Evolutionary conservation across 2,113 vertebrate species (phyloP).

Genomic region (Podarcis muralis): DNA sequence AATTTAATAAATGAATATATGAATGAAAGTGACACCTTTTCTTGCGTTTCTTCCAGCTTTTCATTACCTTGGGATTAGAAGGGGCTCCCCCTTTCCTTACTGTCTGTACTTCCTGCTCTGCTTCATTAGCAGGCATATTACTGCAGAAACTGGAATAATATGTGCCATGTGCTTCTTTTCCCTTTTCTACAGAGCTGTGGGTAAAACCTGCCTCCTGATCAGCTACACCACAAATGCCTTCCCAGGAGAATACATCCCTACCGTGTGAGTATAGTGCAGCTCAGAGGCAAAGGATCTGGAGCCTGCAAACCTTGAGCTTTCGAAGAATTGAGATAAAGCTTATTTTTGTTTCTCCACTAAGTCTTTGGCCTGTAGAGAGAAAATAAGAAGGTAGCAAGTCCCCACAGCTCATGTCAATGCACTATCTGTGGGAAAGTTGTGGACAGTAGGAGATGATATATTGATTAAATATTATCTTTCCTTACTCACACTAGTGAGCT

Average conservation of each 20-base stretch:
- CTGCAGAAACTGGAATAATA: neutral
- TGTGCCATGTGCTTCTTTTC: neutral
- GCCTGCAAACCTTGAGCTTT: neutral
- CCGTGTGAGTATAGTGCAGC: conserved; percentile 86
- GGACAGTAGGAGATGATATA: too few relatives aligned
- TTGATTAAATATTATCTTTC: too few relatives aligned
- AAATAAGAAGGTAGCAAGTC: neutral
- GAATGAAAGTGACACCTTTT: neutral
- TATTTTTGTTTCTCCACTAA: neutral
- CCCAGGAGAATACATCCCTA: conserved; percentile 97
- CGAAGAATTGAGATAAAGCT: neutral
- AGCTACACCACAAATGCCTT: conserved; percentile 99
- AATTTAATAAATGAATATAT: neutral
- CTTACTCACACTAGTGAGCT: too few relatives aligned
- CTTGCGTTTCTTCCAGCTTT: conserved; percentile 19
- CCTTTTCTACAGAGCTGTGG: conserved; percentile 88
- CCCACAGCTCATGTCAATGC: neutral
- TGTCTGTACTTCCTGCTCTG: neutral
- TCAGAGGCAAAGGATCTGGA: neutral
- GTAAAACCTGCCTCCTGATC: conserved; percentile 97
- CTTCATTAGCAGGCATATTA: neutral
- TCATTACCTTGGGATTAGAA: accelerated
- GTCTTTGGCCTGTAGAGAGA: neutral
- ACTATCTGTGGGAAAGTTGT: too few relatives aligned
- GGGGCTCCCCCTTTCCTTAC: neutral